Conservation (phyloP, 2,797 vertebrate genomes). For the Mycteria americana region DNA sequence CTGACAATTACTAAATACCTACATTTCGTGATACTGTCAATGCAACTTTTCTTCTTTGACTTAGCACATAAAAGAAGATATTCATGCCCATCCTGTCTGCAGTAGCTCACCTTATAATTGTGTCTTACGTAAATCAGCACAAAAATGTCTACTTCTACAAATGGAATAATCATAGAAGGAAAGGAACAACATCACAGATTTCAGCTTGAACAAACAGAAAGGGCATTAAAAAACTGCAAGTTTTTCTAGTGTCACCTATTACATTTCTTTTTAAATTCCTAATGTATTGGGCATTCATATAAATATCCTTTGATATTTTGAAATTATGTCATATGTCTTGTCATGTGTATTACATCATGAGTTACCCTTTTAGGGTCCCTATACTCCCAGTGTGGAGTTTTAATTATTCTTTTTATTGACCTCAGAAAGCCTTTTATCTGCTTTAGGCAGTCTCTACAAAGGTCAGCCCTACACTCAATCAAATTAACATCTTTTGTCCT, state of each 20-base stretch:
- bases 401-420: background rate
- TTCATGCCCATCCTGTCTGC: background rate
- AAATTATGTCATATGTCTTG: background rate
- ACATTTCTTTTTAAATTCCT: background rate
- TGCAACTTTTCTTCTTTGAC: background rate
- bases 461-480: background rate
- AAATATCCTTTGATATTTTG: background rate
- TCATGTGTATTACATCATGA: background rate
- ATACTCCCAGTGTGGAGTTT: background rate
- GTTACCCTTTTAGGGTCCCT: background rate
- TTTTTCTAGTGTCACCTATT: background rate
- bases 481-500: background rate
- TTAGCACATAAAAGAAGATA: background rate
- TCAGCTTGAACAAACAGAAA: background rate
- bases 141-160: background rate
- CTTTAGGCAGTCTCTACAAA: background rate
- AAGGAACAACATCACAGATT: background rate
- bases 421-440: background rate
- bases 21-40: background rate
- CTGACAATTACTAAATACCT: background rate
- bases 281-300: background rate
- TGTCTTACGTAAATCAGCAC: background rate
- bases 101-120: background rate
- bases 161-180: background rate
- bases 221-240: background rate